Evolutionary conservation across 2,797 vertebrate genomes (phyloP).

Genomic region (Ctenopoma kingsleyae): DNA sequence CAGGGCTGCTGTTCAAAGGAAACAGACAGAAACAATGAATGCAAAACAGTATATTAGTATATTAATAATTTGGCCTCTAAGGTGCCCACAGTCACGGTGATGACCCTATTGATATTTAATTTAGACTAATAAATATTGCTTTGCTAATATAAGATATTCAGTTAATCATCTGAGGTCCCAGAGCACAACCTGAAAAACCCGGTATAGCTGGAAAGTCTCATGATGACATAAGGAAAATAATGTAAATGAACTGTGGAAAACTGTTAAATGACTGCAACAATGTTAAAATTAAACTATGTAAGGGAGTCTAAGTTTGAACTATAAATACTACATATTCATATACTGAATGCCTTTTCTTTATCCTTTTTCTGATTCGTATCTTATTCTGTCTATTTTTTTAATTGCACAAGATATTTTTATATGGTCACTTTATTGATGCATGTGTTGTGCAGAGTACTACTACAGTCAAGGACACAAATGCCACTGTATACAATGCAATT

Average conservation of each 20-base stretch:
- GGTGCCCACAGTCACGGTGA: slow-evolving; percentile 9
- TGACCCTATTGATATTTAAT: slow-evolving; percentile 24
- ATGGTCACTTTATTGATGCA: not conserved
- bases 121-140: slow-evolving; percentile 18
- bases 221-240: slow-evolving; percentile 40
- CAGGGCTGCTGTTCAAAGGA: slow-evolving; percentile 34
- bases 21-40: not conserved
- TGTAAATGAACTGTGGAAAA: no score
- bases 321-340: not conserved
- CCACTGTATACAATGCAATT: slow-evolving; percentile 42
- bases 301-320: not conserved
- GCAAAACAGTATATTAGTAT: not conserved
- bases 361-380: not conserved
- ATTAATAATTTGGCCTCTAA: slow-evolving; percentile 30
- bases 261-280: not conserved
- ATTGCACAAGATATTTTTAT: slow-evolving; percentile 8
- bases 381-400: not conserved
- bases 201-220: slow-evolving; percentile 29
- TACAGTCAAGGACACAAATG: slow-evolving; percentile 13
- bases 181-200: slow-evolving; percentile 27
- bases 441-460: not conserved
- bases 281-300: slow-evolving; percentile 16
- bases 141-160: slow-evolving; percentile 26
- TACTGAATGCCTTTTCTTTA: not conserved
- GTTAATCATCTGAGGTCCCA: slow-evolving; percentile 19